These are phyloP conservation scores for Chromobotia macracanthus DNA, from an alignment of 2,797 vertebrate species.

Conservation along the genomic window DNA sequence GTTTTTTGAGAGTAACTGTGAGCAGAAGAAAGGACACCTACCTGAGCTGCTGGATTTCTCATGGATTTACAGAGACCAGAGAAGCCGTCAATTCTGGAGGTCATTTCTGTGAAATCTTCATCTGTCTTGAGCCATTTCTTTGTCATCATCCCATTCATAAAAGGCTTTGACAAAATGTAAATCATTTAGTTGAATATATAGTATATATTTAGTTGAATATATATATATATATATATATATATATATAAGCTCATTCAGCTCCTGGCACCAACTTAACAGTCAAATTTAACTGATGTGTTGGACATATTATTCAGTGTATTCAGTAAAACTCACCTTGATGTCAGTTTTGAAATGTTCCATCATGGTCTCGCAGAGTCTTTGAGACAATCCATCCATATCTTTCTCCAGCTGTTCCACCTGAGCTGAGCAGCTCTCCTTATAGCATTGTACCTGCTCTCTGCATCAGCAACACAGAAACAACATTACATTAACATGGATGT, in stretches of 20 bases:
- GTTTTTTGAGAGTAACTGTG: background rate
- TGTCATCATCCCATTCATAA: constrained; percentile 52
- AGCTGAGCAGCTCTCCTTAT: constrained; percentile 48
- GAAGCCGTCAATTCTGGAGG: constrained; percentile 32
- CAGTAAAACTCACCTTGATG: constrained; percentile 63
- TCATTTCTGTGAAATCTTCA: constrained; percentile 58
- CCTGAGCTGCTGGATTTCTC: constrained; percentile 47
- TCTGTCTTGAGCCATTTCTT: constrained; percentile 49
- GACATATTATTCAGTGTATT: background rate
- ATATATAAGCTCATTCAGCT: too few species aligned
- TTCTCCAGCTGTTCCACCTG: constrained; percentile 60
- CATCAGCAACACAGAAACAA: constrained; percentile 5
- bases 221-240: too few species aligned
- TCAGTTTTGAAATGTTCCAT: constrained; percentile 71
- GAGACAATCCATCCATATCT: constrained; percentile 61
- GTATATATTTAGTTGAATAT: too few species aligned
- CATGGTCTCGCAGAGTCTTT: constrained; percentile 57
- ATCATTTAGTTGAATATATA: too few species aligned
- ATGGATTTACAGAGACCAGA: constrained; percentile 41
- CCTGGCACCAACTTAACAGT: background rate
- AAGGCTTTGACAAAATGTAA: constrained; percentile 36
- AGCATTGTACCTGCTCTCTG: constrained; percentile 70
- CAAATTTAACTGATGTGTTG: background rate
- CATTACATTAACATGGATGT: background rate
- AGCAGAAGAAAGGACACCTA: constrained; percentile 33